Base-by-base conservation (phyloP, 2,888 invertebrate genomes). In the Lasioglossum figueresi region DNA sequence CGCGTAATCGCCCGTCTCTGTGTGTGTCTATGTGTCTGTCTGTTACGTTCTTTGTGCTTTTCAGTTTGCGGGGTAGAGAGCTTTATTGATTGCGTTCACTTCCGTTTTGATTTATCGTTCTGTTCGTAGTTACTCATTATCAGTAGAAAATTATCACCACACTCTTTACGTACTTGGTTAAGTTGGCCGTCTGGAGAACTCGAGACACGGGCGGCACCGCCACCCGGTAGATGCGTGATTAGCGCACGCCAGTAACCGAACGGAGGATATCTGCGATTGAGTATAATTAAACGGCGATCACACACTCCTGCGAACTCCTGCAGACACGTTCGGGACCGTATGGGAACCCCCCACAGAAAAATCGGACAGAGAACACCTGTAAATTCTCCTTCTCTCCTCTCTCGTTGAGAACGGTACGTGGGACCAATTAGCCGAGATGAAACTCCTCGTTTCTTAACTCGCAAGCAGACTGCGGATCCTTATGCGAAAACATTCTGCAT, bases 1-100 rank as follows among this genome's bases (percentile, higher is more conserved):
- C 19, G 27, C 4, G 37, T 23, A 37, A 68, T 66, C 72, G 66
- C 73, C 74, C 79, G 88, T 72, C 70, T 82, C 73, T 81, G 78
- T 84, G 82, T 87, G 83, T 87, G 82, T 80, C 80, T 90, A 80
- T 89, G 80, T 91, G 84, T 91, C 85, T 93, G 91, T 92, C 90
- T 91, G 90, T 92, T 91, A 90, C 85, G 88, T 92, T 93, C 89
- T 94, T 93, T 94, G 92, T 93, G 93, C 93, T 94, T 94, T 94
- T 95, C 94, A 43, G 93, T 95, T 95, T 95, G 96, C 96, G 96
- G 96, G 96, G 96, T 96, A 96, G 96, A 96, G 96, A 96, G 96
- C 96, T 95, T 95, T 95, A 95, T 95, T 94, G 93, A 93, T 92
- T 93, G 92, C 92, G 92, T 94, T 94, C 89, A 91, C 91, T 81